These are phyloP conservation scores for Leuciscus waleckii DNA, from an alignment of 2,797 vertebrate species.

Conservation along the genomic window DNA sequence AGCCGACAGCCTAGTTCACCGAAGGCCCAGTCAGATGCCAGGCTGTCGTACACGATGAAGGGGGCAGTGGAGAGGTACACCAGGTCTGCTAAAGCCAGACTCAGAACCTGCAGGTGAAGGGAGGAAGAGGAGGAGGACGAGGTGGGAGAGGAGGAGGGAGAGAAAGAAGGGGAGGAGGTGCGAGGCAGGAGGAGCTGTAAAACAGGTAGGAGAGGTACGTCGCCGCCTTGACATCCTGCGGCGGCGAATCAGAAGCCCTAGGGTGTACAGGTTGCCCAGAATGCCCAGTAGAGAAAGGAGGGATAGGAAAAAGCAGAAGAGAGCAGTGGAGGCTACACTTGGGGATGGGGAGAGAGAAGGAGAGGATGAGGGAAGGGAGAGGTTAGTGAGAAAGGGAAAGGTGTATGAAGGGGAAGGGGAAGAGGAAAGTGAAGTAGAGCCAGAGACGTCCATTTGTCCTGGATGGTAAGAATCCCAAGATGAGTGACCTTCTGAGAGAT, in stretches of 20 bases:
- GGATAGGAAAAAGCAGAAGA: slow-evolving; percentile 81
- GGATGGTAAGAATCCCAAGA: slow-evolving; percentile 22
- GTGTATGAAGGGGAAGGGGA: slow-evolving; percentile 69
- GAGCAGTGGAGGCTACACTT: slow-evolving; percentile 79
- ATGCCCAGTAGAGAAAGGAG: slow-evolving; percentile 83
- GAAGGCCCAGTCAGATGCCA: slow-evolving; percentile 85
- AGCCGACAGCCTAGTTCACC: slow-evolving; percentile 85
- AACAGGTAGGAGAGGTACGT: slow-evolving; percentile 65
- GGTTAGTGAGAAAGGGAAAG: slow-evolving; percentile 69
- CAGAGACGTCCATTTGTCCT: slow-evolving; percentile 73
- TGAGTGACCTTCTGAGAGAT: not conserved
- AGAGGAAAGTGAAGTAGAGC: slow-evolving; percentile 66
- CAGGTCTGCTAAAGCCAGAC: slow-evolving; percentile 85
- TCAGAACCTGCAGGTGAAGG: slow-evolving; percentile 86
- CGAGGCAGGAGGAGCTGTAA: slow-evolving; percentile 69
- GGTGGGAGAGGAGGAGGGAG: slow-evolving; percentile 73
- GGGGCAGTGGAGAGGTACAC: slow-evolving; percentile 87
- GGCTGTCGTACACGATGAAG: slow-evolving; percentile 86
- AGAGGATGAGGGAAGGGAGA: slow-evolving; percentile 71
- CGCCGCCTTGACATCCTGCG: slow-evolving; percentile 72
- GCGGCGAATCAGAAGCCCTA: slow-evolving; percentile 80
- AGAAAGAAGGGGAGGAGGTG: slow-evolving; percentile 68
- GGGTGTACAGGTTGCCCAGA: slow-evolving; percentile 83
- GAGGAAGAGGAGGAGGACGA: slow-evolving; percentile 78
- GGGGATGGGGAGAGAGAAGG: slow-evolving; percentile 78